These are phyloP conservation scores for Eleutherodactylus coqui DNA, from an alignment of 2,797 vertebrate species.

Conservation along the genomic window DNA sequence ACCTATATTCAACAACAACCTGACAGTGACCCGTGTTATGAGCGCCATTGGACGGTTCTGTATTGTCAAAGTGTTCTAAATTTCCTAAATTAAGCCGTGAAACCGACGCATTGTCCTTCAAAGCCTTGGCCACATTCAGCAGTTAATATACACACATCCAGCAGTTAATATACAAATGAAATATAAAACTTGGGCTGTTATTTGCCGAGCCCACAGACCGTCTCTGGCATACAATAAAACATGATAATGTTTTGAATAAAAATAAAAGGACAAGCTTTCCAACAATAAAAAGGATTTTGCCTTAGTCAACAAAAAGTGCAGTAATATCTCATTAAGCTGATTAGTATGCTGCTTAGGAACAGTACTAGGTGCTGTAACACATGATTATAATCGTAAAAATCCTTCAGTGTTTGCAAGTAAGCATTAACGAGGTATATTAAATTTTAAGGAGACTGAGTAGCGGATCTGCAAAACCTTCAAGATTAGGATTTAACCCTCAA, in stretches of 20 bases:
- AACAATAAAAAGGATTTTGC: conserved; percentile 96
- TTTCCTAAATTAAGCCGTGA: not conserved
- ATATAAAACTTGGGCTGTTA: conserved; percentile 68
- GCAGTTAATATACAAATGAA: conserved; percentile 59
- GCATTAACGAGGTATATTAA: conserved; percentile 87
- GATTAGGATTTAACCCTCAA: conserved; percentile 85
- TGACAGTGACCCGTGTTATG: not conserved
- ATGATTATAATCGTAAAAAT: conserved; percentile 95
- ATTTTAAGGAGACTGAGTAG: conserved; percentile 84
- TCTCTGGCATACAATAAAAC: conserved; percentile 83
- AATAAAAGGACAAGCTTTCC: conserved; percentile 94
- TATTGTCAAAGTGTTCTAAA: not conserved
- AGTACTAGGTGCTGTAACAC: conserved; percentile 90
- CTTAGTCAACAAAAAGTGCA: conserved; percentile 99
- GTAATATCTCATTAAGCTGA: conserved; percentile 99
- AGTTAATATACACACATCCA: conserved; percentile 58
- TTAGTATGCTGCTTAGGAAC: conserved; percentile 96
- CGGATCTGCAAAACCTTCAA: conserved; percentile 82
- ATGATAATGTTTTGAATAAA: conserved; percentile 84
- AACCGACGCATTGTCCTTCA: conserved; percentile 7
- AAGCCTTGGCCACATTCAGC: conserved; percentile 49
- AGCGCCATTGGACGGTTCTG: not conserved
- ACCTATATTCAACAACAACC: not conserved
- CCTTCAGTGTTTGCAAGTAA: conserved; percentile 86
- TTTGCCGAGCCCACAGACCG: conserved; percentile 77